These are phyloP conservation scores for Temnopleurus reevesii DNA, from an alignment of 53 echinoderm and acorn worm species.

Conservation along the genomic window DNA sequence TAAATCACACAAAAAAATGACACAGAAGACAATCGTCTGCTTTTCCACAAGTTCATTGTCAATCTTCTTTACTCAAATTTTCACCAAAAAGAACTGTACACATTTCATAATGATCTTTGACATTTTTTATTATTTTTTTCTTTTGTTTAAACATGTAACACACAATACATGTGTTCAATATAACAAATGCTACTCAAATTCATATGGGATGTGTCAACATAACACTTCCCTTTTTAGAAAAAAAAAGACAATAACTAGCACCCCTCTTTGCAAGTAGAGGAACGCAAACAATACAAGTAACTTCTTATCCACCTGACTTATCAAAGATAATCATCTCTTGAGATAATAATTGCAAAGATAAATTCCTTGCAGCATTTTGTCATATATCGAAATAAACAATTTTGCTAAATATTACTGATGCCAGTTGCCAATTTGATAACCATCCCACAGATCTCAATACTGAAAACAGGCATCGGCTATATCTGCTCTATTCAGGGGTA, in stretches of 20 bases:
- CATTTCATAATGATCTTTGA: slow-evolving; percentile 48
- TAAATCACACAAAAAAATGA: background rate
- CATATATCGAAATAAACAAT: background rate
- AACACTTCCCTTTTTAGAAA: background rate
- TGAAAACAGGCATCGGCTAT: too few species aligned
- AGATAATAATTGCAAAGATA: background rate
- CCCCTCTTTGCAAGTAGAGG: slow-evolving; percentile 1
- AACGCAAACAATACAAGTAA: background rate
- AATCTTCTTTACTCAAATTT: slow-evolving; percentile 58
- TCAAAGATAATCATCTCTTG: too few species aligned
- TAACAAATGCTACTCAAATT: slow-evolving; percentile 44
- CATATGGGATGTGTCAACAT: slow-evolving; percentile 2
- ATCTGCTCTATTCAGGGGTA: too few species aligned
- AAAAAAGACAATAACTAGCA: slow-evolving; percentile 17
- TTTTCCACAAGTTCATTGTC: slow-evolving; percentile 55
- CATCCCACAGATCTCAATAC: background rate
- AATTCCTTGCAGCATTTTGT: slow-evolving; percentile 20
- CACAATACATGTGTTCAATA: slow-evolving; percentile 50
- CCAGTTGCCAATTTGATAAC: background rate
- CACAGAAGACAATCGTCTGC: background rate
- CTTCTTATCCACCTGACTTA: background rate
- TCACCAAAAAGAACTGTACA: slow-evolving; percentile 64
- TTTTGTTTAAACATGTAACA: slow-evolving; percentile 43
- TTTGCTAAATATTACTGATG: background rate
- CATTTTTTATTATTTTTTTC: slow-evolving; percentile 22